Base-by-base conservation (phyloP, 2,797 vertebrate genomes). In the Halcyon leucocephala region DNA sequence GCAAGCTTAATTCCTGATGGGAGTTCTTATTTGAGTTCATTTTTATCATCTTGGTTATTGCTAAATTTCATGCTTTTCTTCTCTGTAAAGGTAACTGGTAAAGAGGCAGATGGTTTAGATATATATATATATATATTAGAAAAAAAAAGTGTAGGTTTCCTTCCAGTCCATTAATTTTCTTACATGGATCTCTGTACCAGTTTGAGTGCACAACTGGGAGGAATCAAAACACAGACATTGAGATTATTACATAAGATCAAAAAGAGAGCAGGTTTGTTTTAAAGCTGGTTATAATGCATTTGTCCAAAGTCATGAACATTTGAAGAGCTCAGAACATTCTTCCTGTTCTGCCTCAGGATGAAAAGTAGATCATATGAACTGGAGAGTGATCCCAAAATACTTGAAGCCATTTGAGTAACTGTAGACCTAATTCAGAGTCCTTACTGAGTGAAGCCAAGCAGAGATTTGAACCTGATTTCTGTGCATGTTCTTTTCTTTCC, bases 111-210 rank as follows among this genome's bases (percentile, higher is more conserved):
- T 28, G 77, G 78, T 64, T 73, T 78, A 74, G 89, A 77, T 51
- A 55, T 0, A 42, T 8, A 8, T 25, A 49, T 25, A 29, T 35
- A 35, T 35, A 35, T 35, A 35, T 35, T 35, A 35, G 9, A 35
- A 35, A 35, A 82, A 84, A 73, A 18, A 24, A 66, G 15, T 35
- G 46, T 7, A 82, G 31, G 20, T 84, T 82, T 94, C 35, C 90
- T 77, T 94, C 51, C 94, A 92, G 86, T 78, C 83, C 90, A 55
- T 96, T 82, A 91, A 87, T 82, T 89, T 90, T 42, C 78, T 74
- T 81, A 69, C 60, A 29, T 13, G 67, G 92, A 82, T 85, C 89
- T 73, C 83, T 89, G 54, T 70, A 83, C 41, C 92, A 86, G 51
- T 66, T 48, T 62, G 70, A 93, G 78, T 60, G 37, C 86, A 92